Base-by-base conservation (phyloP, 1,140 invertebrate genomes). In the Drosophila aff. region DNA sequence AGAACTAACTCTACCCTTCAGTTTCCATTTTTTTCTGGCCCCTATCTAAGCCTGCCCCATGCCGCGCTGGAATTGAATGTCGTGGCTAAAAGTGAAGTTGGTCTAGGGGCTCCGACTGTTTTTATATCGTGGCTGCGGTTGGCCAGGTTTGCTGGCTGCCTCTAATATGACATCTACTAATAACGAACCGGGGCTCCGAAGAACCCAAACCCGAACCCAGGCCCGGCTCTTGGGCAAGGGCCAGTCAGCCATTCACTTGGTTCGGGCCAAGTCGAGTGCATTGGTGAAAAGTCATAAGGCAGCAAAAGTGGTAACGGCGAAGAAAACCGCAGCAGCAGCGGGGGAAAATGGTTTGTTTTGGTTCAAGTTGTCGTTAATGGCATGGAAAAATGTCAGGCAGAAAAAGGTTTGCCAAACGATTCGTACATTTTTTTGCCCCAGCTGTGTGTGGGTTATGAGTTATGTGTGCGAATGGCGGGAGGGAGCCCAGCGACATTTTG, bases 111-210 rank as follows among this genome's bases (percentile, higher is more conserved):
- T 76, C 69, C 52, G 57, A 44, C 40, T 76, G 61, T 58, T 59
- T 72, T 62, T 72, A 41, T 72, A 41, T 60, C 59, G 43, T 57
- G 44, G 53, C 44, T 82, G 64, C 33, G 46, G 72, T 59, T 76
- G 38, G 28, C 41, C 67, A 57, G 53, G 53, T 41, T 76, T 44
- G 28, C 41, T 53, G 53, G 52, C 78, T 75, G 76, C 43, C 67
- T 79, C 69, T 85, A 86, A 87, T 86, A 87, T 87, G 84, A 87
- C 84, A 87, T 87, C 80, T 77, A 89, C 81, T 87, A 83, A 89
- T 87, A 87, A 83, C 77, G 80, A 78, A 61, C 64, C 49, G 33
- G 38, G 64, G 67, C 64, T 46, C 63, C 38, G 33, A 36, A 41
- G 38, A 52, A 38, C 31, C 44, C 53, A 4, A 9, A 11, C 53